Evolutionary conservation across 2,797 vertebrate species (phyloP).

Genomic region (Mus spretus): DNA sequence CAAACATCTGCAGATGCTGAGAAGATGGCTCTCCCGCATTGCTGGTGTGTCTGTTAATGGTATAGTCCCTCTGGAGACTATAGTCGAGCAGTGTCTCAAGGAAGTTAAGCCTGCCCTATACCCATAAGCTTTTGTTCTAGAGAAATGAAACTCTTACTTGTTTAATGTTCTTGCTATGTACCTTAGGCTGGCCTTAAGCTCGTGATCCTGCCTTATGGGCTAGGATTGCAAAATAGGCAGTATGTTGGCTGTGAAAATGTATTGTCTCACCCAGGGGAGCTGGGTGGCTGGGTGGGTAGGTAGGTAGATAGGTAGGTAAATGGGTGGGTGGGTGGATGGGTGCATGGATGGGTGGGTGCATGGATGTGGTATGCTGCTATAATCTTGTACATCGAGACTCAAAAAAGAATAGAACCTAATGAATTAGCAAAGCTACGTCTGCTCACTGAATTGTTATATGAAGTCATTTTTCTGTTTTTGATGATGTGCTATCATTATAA

Average conservation of each 20-base stretch:
- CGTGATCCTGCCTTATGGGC: not conserved
- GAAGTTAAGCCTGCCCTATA: not conserved
- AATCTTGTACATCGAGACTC: not conserved
- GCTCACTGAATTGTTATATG: not conserved
- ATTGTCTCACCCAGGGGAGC: not conserved
- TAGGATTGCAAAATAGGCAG: not conserved
- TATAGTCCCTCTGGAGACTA: not conserved
- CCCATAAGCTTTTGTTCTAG: not conserved
- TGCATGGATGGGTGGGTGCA: no score
- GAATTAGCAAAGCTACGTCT: not conserved
- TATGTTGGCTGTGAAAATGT: not conserved
- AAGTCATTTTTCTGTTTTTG: not conserved
- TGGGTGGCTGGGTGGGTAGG: not conserved
- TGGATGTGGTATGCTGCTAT: not conserved
- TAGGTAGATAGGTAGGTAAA: not conserved
- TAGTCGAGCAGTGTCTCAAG: not conserved
- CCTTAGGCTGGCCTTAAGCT: not conserved
- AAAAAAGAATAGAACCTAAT: not conserved
- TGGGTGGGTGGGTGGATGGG: not conserved
- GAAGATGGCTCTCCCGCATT: not conserved
- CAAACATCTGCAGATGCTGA: not conserved
- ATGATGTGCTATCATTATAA: not conserved
- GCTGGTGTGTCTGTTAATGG: not conserved
- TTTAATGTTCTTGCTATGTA: not conserved
- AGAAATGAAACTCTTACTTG: not conserved